Evolutionary conservation across 2,797 vertebrate genomes (phyloP), one percentile per base, ranked within the genome.

Genomic region (Paratrypauchen microcephalus): DNA sequence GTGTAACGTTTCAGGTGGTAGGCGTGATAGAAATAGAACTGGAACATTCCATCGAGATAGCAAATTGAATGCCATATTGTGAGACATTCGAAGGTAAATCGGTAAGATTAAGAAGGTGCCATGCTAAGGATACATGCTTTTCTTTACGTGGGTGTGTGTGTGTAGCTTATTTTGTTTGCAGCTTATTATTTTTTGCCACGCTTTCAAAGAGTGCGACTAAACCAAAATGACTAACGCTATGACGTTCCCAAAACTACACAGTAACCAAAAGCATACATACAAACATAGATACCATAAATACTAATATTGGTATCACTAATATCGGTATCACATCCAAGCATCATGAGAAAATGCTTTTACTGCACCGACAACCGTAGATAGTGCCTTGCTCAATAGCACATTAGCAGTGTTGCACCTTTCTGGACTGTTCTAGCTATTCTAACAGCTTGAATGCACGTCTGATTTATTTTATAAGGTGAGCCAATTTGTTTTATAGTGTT

Each of bases 401-500:
- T 56, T 13, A 24, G 12, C 54, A 56, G 23, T 15, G 11, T 13
- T 24, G 54, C 13, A 1, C 23, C 12, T 11, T 24, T 56, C 54
- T 56, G 21, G 21, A 13, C 54, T 24, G 18, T 52, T 56, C 23
- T 56, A 24, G 21, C 55, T 6, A 16, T 28, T 28, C 15, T 16
- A 28, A 57, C 55, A 16, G n/a, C 24, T 26, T 28, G 24, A 26
- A 24, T 26, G 23, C 13, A 28, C 15, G 23, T 16, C 24, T 18
- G 55, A 26, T 57, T 57, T 28, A 15, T 57, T 57, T 28, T 26
- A 57, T 16, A n/a, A 55, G 52, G 52, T 9, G n/a, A 57, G 24
- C 55, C 26, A 57, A 28, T 57, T 57, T 57, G 55, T 57, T 28
- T 57, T 7, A 28, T 57, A 26, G 24, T 15, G 64, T 58, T 50